These are phyloP conservation scores for human (Homo sapiens) DNA, from an alignment of 2,113 vertebrate species.

Conservation along the genomic window DNA sequence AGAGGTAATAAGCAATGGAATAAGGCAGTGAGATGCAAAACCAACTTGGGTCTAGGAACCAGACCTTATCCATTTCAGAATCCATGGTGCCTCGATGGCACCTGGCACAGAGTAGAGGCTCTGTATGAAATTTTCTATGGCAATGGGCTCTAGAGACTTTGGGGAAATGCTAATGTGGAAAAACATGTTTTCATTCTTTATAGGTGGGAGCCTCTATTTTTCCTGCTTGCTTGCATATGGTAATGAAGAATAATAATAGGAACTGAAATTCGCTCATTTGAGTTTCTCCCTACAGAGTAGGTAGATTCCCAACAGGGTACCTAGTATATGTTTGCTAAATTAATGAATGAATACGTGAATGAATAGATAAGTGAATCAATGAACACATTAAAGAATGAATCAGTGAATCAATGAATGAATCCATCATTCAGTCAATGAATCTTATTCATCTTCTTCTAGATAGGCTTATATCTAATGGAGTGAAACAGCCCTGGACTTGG, in stretches of 20 bases:
- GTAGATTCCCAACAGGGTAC: not conserved
- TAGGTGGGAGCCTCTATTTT: not conserved
- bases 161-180: not conserved
- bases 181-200: not conserved
- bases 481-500: not conserved
- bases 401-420: not conserved
- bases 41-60: not conserved
- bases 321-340: not conserved
- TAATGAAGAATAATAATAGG: not conserved
- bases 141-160: not conserved
- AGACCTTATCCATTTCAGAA: not conserved
- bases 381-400: not conserved
- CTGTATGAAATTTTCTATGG: not conserved
- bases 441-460: not conserved
- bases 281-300: not conserved
- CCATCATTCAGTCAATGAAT: not conserved
- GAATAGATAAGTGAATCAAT: not conserved
- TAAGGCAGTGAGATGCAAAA: not conserved
- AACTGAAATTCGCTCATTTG: not conserved
- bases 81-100: not conserved
- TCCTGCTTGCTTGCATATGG: not conserved
- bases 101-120: not conserved
- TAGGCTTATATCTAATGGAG: not conserved
- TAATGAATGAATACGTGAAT: not conserved
- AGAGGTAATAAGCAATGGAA: not conserved